phyloP scores from a whole-genome alignment of 37 sponge, comb jelly and placozoan genomes.

The Hexactinellida sp. region DNA sequence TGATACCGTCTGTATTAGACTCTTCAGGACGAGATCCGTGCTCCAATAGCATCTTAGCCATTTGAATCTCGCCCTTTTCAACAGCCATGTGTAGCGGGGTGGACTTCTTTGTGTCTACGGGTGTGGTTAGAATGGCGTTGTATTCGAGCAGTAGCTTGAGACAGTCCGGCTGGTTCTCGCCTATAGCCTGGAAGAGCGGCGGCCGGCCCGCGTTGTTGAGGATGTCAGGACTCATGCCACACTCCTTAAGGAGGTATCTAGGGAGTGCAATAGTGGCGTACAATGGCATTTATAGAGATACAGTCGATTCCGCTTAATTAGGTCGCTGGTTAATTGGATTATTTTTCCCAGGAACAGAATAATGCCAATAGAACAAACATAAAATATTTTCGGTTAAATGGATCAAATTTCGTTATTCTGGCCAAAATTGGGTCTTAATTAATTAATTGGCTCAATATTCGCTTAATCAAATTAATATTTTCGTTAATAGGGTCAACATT shows the following conservation, averaged over 20 bases:
- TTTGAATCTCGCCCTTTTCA: neutral
- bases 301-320: too few species aligned
- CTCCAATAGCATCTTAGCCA: neutral
- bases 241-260: neutral
- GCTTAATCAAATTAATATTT: too few species aligned
- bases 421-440: too few species aligned
- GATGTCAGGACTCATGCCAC: neutral
- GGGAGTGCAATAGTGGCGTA: too few species aligned
- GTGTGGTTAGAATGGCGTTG: neutral
- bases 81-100: neutral
- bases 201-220: neutral
- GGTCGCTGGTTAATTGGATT: too few species aligned
- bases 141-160: neutral
- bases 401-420: too few species aligned
- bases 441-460: too few species aligned
- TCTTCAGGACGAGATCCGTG: constrained; percentile 4
- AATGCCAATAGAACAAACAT: too few species aligned
- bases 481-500: too few species aligned
- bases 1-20: neutral
- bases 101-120: neutral
- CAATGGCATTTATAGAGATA: too few species aligned
- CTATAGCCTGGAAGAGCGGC: neutral
- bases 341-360: too few species aligned
- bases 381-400: too few species aligned
- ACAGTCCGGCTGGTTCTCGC: neutral